Percentiles rank a stretch among this genome's conserved stretches.
Evolutionary conservation across 2,797 vertebrate species (phyloP).

Genomic region (Protonibea diacanthus): DNA sequence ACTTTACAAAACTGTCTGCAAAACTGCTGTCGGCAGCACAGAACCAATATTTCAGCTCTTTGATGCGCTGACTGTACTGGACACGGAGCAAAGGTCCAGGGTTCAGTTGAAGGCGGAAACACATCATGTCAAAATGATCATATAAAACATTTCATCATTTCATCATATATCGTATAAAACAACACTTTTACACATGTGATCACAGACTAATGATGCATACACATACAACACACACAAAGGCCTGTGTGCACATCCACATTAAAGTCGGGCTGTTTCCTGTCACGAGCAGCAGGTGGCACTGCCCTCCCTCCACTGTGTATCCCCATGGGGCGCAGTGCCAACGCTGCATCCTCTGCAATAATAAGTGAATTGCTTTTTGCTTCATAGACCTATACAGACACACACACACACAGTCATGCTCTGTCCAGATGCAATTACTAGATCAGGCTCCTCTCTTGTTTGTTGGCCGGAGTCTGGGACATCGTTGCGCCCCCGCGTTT

Average conservation of each 20-base stretch:
- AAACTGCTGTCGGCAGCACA: not conserved
- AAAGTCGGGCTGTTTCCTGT: conserved; percentile 21
- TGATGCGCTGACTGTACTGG: not conserved
- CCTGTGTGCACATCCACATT: not conserved
- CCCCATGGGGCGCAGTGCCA: conserved; percentile 14
- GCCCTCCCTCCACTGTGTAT: conserved; percentile 28
- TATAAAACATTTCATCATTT: no score
- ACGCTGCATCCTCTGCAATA: conserved; percentile 9
- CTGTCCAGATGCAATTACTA: conserved; percentile 22
- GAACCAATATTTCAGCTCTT: conserved; percentile 1
- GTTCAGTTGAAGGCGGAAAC: not conserved
- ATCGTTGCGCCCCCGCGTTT: conserved; percentile 16
- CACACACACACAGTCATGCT: not conserved
- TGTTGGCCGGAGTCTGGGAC: conserved; percentile 3
- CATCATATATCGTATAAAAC: no score
- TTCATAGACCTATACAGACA: not conserved
- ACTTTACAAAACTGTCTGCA: no score
- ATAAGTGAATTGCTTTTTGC: conserved; percentile 12
- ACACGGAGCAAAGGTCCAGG: not conserved
- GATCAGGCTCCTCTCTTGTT: conserved; percentile 8
- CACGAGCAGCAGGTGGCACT: conserved; percentile 76
- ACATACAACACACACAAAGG: not conserved
- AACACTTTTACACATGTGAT: no score
- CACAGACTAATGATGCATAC: not conserved
- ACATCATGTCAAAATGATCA: not conserved